Evolutionary conservation across 2,888 invertebrate genomes (phyloP).

Genomic region (Thymelicus acteon): DNA sequence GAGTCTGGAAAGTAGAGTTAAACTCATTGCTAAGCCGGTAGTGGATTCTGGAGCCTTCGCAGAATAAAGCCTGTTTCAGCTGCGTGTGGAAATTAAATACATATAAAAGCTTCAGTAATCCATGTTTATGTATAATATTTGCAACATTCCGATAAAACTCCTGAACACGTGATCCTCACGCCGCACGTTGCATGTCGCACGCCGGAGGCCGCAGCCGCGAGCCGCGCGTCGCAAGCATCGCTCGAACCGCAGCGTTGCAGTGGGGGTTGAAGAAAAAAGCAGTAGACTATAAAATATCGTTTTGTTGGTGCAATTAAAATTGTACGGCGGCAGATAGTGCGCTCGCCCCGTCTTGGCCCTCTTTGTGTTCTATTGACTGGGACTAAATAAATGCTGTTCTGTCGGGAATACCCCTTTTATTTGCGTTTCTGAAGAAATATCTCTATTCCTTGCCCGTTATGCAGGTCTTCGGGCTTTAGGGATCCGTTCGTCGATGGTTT

Average conservation of each 20-base stretch:
- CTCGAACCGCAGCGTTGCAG: slow-evolving; percentile 47
- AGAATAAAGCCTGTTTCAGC: too few relatives aligned
- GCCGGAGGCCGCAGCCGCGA: slow-evolving; percentile 13
- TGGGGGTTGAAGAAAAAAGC: slow-evolving; percentile 60
- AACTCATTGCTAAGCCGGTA: too few relatives aligned
- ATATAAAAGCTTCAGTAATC: background rate
- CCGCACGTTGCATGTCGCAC: background rate
- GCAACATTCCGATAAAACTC: background rate
- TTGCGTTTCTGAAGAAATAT: slow-evolving; percentile 39
- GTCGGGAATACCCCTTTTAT: slow-evolving; percentile 36
- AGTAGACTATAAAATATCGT: slow-evolving; percentile 75
- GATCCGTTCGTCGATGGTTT: background rate
- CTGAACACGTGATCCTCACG: background rate
- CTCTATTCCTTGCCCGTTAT: slow-evolving; percentile 28
- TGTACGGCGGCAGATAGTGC: slow-evolving; percentile 45
- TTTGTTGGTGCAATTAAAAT: slow-evolving; percentile 78
- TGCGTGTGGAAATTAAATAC: background rate
- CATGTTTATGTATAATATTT: background rate
- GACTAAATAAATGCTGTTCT: slow-evolving; percentile 36
- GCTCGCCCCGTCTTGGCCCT: slow-evolving; percentile 38
- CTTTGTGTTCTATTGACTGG: slow-evolving; percentile 39
- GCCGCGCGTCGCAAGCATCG: slow-evolving; percentile 13
- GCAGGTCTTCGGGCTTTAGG: slow-evolving; percentile 17
- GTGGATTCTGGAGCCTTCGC: too few relatives aligned
- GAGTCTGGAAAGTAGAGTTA: background rate